phyloP scores from a whole-genome alignment of 2,113 vertebrate genomes.

The Phalacrocorax carbo region DNA sequence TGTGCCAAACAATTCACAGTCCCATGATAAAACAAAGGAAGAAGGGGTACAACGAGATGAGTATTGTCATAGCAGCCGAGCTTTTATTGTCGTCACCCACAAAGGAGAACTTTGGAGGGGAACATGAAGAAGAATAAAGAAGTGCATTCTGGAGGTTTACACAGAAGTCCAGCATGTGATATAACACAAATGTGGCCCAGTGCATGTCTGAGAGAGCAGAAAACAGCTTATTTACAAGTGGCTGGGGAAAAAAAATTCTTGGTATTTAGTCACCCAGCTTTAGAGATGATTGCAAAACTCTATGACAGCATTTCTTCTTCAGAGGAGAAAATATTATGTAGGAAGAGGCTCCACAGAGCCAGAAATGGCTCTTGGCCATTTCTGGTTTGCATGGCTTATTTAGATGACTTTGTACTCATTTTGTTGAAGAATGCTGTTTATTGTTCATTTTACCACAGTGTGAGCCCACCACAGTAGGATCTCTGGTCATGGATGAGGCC shows the following conservation, averaged over 20 bases:
- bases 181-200: not conserved
- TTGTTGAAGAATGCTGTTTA: not conserved
- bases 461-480: not conserved
- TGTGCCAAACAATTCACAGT: not conserved
- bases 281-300: not conserved
- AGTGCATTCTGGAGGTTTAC: constrained; percentile 27
- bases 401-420: not conserved
- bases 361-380: not conserved
- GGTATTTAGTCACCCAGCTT: not conserved
- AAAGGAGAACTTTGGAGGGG: constrained; percentile 47
- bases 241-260: not conserved
- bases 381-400: not conserved
- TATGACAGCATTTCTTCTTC: not conserved
- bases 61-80: not conserved
- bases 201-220: not conserved
- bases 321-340: not conserved
- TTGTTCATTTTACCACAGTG: not conserved
- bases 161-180: constrained; percentile 28
- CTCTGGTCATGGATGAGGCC: not conserved
- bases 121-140: constrained; percentile 28
- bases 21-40: not conserved
- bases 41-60: not conserved
- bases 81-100: not conserved
- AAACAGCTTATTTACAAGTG: not conserved
- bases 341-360: not conserved